Base-by-base conservation (phyloP, 2,113 vertebrate genomes). In the Sinocyclocheilus anshuiensis region DNA sequence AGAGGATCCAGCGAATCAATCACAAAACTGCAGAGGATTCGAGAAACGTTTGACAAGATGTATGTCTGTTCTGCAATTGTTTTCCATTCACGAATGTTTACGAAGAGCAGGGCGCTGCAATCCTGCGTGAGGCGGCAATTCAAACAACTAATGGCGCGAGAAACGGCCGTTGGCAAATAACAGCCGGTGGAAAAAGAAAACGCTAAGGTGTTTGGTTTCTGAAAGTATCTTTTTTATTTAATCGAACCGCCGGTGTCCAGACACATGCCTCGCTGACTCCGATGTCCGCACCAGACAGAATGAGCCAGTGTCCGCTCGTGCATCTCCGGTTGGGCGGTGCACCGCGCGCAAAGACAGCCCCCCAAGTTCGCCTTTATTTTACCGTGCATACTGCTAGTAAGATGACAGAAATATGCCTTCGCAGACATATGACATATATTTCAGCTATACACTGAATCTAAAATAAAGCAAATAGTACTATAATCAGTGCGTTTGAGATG, bases 61-160 rank as follows among this genome's bases (percentile, higher is more conserved):
- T 86, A 86, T 48, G 86, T 89, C 78, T 78, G 6, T 39, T 29
- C 86, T 87, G 87, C 20, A 81, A 88, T 33, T 69, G 92, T 89
- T 91, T 93, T 89, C 94, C 94, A 94, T 93, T 92, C 94, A 94
- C 90, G 84, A 61, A 81, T 86, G 71, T 57, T 75, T 63, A 50
- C 16, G 45, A 65, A 45, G 55, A 57, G 50, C 36, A 13, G 83
- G 42, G 48, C 48, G 48, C 85, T 67, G 84, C 74, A 86, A 33
- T 81, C 67, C 85, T 61, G 50, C 33, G 29, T 81, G 50, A 36
- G 50, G 26, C 53, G 59, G 45, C 8, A 45, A 26, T 79, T 33
- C 48, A 59, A 72, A 53, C 61, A 39, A 26, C 33, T 13, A 9
- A 33, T 15, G 50, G 75, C 26, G 29, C 24, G 29, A 45, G 22